phyloP scores from a whole-genome alignment of 2,113 vertebrate genomes.

The Chionodraco myersi region DNA sequence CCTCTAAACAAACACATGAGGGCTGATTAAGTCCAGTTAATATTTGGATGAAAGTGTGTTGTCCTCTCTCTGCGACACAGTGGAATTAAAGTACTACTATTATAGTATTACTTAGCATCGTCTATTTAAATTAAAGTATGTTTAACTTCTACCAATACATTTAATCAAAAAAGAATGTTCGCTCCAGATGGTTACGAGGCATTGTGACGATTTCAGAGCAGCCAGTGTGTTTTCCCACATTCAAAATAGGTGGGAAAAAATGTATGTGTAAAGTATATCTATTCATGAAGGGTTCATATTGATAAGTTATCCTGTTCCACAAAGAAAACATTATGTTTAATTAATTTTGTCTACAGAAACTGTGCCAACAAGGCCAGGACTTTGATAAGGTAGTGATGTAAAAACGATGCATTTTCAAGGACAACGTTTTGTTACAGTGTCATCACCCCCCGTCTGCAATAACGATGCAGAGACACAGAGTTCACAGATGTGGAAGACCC shows the following conservation, averaged over 20 bases:
- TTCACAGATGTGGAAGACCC: too few relatives aligned
- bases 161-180: not conserved
- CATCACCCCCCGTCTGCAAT: too few relatives aligned
- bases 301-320: too few relatives aligned
- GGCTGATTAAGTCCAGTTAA: not conserved
- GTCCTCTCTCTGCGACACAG: too few relatives aligned
- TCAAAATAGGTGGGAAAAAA: not conserved
- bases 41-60: too few relatives aligned
- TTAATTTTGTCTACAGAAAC: too few relatives aligned
- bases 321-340: too few relatives aligned
- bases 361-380: too few relatives aligned
- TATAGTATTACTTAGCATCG: not conserved
- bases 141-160: not conserved
- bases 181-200: not conserved
- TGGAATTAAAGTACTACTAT: not conserved
- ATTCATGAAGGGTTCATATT: not conserved
- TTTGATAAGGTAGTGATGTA: too few relatives aligned
- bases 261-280: not conserved
- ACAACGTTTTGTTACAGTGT: too few relatives aligned
- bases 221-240: not conserved
- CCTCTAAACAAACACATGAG: not conserved
- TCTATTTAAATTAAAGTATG: not conserved
- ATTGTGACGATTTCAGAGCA: not conserved
- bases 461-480: too few relatives aligned
- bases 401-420: too few relatives aligned